These are phyloP conservation scores for Paracanthobrama guichenoti DNA, from an alignment of 2,113 vertebrate genomes.

Conservation along the genomic window DNA sequence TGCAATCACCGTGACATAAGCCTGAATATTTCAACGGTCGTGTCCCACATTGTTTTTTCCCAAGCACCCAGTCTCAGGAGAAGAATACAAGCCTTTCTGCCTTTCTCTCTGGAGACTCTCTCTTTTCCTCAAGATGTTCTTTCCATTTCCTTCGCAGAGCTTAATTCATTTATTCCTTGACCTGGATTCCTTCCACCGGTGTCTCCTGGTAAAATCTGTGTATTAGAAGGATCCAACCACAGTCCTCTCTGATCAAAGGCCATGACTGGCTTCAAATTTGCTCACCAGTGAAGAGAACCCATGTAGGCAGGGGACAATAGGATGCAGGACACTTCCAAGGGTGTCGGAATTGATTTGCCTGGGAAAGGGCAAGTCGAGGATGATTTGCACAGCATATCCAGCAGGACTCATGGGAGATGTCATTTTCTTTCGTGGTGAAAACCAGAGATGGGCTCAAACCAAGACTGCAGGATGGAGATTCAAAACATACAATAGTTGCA, in stretches of 20 bases:
- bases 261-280: constrained; percentile 27
- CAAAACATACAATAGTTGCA: not conserved
- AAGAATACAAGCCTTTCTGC: not conserved
- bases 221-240: constrained; percentile 17
- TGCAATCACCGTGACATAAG: not conserved
- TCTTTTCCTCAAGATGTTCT: not conserved
- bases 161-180: constrained; percentile 23
- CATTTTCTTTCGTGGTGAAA: not conserved
- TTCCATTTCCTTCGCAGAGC: not conserved
- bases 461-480: not conserved
- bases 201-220: not conserved
- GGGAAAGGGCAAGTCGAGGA: constrained; percentile 22
- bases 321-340: constrained; percentile 12
- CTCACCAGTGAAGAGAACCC: constrained; percentile 8
- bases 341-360: constrained; percentile 8
- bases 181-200: constrained; percentile 20
- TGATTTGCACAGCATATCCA: constrained; percentile 30
- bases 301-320: constrained; percentile 9
- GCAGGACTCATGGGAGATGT: constrained; percentile 11
- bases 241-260: constrained; percentile 46
- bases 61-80: not conserved
- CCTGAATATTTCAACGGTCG: not conserved
- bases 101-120: not conserved
- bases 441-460: constrained; percentile 6
- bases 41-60: not conserved